phyloP scores from a whole-genome alignment of 2,888 invertebrate species.

The Dicyrtomina minuta region DNA sequence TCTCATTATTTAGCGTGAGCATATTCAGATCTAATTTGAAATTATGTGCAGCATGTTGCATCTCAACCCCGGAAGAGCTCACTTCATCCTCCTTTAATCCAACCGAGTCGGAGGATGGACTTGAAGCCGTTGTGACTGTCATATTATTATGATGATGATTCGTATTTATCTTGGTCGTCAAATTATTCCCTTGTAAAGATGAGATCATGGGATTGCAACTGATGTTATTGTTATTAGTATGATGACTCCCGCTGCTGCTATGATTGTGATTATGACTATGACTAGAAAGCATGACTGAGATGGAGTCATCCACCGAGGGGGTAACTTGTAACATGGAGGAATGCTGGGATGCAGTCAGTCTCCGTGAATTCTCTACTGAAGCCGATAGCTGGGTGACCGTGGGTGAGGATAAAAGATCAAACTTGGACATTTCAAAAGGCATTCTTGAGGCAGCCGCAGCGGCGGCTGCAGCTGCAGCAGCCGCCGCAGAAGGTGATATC shows the following conservation, averaged over 20 bases:
- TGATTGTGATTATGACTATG: neutral
- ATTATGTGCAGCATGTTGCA: slow-evolving; percentile 28
- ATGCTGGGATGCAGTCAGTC: neutral
- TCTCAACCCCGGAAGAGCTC: slow-evolving; percentile 71
- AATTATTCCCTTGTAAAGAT: neutral
- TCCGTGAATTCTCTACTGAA: neutral
- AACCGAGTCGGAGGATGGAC: slow-evolving; percentile 56
- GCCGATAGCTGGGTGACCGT: slow-evolving; percentile 39
- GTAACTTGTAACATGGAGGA: neutral
- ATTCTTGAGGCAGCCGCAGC: slow-evolving; percentile 39
- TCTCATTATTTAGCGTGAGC: slow-evolving; percentile 63
- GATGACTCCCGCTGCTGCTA: neutral
- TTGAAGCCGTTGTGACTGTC: slow-evolving; percentile 43
- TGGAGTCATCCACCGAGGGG: no score
- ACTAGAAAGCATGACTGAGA: neutral
- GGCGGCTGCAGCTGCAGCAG: slow-evolving; percentile 54
- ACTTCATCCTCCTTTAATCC: slow-evolving; percentile 70
- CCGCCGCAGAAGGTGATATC: slow-evolving; percentile 16
- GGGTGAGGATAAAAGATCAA: slow-evolving; percentile 38
- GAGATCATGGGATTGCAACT: neutral
- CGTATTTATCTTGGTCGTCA: neutral
- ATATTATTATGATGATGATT: neutral
- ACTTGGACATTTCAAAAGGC: slow-evolving; percentile 33
- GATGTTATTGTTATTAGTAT: neutral
- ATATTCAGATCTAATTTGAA: slow-evolving; percentile 56